Conservation (phyloP, 2,888 invertebrate genomes). For the Cerceris rybyensis region DNA sequence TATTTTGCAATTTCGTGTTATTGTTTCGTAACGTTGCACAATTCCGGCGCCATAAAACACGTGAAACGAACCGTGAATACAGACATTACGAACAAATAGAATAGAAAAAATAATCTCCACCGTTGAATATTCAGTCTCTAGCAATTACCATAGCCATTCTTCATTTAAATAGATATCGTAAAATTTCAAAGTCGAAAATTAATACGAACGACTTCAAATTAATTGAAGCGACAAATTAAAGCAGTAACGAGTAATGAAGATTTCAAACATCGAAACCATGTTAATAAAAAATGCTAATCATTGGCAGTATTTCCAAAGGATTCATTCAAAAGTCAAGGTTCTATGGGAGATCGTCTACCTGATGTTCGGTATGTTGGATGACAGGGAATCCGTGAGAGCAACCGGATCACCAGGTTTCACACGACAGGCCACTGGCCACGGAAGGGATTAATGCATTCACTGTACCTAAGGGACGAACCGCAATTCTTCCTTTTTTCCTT, state of each 20-base stretch:
- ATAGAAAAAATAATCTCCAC: neutral
- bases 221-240: no score
- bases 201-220: no score
- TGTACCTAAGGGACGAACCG: constrained; percentile 27
- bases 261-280: no score
- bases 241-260: no score
- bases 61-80: neutral
- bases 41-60: neutral
- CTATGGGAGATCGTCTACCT: constrained; percentile 17
- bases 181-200: no score
- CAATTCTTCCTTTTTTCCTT: constrained; percentile 12
- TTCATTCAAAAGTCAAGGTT: constrained; percentile 21
- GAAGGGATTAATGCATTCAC: constrained; percentile 29
- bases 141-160: no score
- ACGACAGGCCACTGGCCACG: constrained; percentile 22
- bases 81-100: neutral
- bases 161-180: no score
- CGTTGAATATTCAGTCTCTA: no score
- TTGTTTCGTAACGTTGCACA: constrained; percentile 7
- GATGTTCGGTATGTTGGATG: neutral
- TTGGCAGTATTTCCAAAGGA: neutral
- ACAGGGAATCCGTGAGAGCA: constrained; percentile 28
- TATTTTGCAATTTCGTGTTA: constrained; percentile 7
- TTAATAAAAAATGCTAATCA: neutral
- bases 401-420: constrained; percentile 30